Base-by-base conservation (phyloP, 2,113 vertebrate species). In the Mormoops blainvillei region DNA sequence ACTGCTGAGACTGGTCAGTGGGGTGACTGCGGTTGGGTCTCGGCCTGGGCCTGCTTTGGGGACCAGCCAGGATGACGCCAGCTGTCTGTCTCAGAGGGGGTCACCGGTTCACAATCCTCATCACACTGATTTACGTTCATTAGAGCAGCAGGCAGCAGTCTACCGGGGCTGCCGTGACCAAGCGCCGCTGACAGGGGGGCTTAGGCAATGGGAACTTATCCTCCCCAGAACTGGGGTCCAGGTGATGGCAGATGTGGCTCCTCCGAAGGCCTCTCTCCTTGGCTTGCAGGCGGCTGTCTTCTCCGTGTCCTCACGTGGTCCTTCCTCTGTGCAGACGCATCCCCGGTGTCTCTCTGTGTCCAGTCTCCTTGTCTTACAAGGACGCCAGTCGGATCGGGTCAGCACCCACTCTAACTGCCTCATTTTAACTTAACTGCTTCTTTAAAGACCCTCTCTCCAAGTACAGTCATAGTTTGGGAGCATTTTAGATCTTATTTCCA, bases 181-280 rank as follows among this genome's bases (percentile, higher is more conserved):
- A 56, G 38, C 4, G 2, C 52, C 38, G 5, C 61, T 54, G 16
- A 43, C 45, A 0, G 11, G 22, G 43, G 0, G 0, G 15, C 67
- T 24, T 24, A 15, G 19, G 16, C 54, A 50, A 5, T 48, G 31
- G 78, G 28, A 2, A 0, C n/a, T 1, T 6, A 7, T 50, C 43
- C 58, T 87, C 56, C 52, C 56, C 52, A 22, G n/a, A 65, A 19
- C 81, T 18, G 19, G n/a, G 70, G 9, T 28, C 70, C 1, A 1
- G 41, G 41, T 4, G 38, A 22, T 0, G 15, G 24, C 52, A 52
- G 36, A 31, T 1, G 18, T 2, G 2, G 15, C 9, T 28, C 24
- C 63, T 63, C 73, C 81, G 8, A 14, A 28, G 50, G 31, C 70
- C 20, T 67, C 11, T 77, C 50, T 12, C 52, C 43, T n/a, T 7